Conservation (phyloP, 53 echinoderm and acorn worm species). For the Echinarachnius parma region DNA sequence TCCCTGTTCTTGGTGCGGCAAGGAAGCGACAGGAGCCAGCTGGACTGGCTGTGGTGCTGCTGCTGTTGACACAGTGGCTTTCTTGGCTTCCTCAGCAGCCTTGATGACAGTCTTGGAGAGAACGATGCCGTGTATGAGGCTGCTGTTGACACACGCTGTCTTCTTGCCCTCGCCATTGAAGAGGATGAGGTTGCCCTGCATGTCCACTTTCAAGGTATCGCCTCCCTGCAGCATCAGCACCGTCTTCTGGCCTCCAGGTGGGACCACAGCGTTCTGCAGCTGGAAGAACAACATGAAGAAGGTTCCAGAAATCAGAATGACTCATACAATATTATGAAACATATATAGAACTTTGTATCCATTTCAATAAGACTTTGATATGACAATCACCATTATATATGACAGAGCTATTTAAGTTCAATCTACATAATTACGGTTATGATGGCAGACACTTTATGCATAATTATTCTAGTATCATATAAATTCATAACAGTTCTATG, state of each 20-base stretch:
- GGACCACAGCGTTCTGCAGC: conserved; percentile 45
- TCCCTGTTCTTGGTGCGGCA: conserved; percentile 13
- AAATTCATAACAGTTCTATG: too few species aligned
- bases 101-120: conserved; percentile 49
- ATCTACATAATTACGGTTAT: too few species aligned
- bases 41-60: not conserved
- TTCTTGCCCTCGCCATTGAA: conserved; percentile 60
- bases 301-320: too few species aligned
- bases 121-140: conserved; percentile 19
- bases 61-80: conserved; percentile 2
- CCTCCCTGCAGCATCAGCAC: conserved; percentile 89
- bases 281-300: not conserved
- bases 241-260: conserved; percentile 53
- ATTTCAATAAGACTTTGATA: too few species aligned
- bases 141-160: conserved; percentile 43
- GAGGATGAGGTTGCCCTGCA: conserved; percentile 77
- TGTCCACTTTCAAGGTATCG: conserved; percentile 81
- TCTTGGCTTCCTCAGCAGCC: conserved; percentile 33
- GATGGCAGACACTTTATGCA: too few species aligned
- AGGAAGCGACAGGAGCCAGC: not conserved
- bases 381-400: too few species aligned
- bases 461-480: too few species aligned
- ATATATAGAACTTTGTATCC: too few species aligned
- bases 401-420: too few species aligned
- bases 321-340: too few species aligned